Conservation (phyloP, 2,888 invertebrate genomes). For the Rhagonycha lutea region DNA sequence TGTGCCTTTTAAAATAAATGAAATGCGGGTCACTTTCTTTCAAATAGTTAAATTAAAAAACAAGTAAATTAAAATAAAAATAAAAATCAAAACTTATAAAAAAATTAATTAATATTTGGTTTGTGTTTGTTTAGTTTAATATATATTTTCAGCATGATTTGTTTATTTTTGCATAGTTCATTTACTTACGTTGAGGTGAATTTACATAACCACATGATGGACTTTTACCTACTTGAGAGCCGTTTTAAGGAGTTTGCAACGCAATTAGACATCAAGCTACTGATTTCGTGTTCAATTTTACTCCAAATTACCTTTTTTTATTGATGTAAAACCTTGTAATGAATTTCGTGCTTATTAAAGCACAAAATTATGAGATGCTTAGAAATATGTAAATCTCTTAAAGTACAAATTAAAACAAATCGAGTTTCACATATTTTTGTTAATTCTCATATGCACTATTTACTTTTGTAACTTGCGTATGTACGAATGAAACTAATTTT, state of each 20-base stretch:
- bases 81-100: too few relatives aligned
- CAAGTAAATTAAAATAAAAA: background rate
- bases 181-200: background rate
- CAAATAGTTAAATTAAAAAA: background rate
- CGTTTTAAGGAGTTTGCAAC: background rate
- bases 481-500: background rate
- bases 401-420: background rate
- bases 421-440: background rate
- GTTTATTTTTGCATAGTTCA: background rate
- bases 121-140: background rate
- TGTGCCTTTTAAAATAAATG: background rate
- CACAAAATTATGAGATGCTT: background rate
- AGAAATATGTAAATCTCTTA: background rate
- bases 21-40: conserved; percentile 5
- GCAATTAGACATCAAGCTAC: background rate
- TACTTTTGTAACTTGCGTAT: background rate
- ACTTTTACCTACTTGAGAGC: too few relatives aligned
- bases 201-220: background rate
- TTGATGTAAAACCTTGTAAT: background rate
- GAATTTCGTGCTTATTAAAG: background rate
- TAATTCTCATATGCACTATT: background rate
- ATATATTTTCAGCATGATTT: background rate
- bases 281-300: background rate
- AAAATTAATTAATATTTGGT: background rate
- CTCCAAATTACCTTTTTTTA: background rate